These are phyloP conservation scores for Aplochiton taeniatus DNA, from an alignment of 2,797 vertebrate genomes.

Conservation along the genomic window DNA sequence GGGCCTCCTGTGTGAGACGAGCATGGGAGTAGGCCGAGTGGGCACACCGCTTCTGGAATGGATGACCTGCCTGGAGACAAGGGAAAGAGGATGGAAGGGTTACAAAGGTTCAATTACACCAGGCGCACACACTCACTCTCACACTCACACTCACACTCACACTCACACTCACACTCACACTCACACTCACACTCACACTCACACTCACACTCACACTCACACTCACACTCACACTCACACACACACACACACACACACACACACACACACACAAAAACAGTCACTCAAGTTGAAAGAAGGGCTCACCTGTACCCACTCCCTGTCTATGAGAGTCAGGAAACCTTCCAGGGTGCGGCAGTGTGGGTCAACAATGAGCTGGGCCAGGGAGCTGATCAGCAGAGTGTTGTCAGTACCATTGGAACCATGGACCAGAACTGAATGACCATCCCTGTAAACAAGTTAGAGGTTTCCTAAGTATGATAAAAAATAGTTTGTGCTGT, in stretches of 20 bases:
- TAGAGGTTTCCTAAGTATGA: no score
- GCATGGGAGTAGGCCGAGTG: slow-evolving; percentile 79
- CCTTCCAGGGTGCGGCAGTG: slow-evolving; percentile 78
- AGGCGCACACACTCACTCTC: not conserved
- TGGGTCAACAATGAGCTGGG: slow-evolving; percentile 87
- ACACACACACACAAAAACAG: not conserved
- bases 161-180: not conserved
- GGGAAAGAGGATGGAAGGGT: not conserved
- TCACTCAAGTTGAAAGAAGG: not conserved
- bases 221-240: slow-evolving; percentile 6
- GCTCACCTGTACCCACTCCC: slow-evolving; percentile 86
- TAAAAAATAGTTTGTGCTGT: no score
- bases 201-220: no score
- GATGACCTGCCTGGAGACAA: slow-evolving; percentile 80
- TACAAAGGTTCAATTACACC: not conserved
- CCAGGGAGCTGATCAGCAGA: slow-evolving; percentile 84
- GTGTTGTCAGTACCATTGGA: slow-evolving; percentile 83
- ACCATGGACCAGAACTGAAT: slow-evolving; percentile 83
- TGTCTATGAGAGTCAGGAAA: slow-evolving; percentile 84
- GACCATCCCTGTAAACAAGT: slow-evolving; percentile 73
- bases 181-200: not conserved
- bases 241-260: slow-evolving; percentile 6
- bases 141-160: slow-evolving; percentile 1
- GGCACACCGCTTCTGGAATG: slow-evolving; percentile 83
- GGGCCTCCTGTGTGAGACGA: slow-evolving; percentile 82